phyloP scores from a whole-genome alignment of 1,140 invertebrate genomes.

The Asobara japonica region DNA sequence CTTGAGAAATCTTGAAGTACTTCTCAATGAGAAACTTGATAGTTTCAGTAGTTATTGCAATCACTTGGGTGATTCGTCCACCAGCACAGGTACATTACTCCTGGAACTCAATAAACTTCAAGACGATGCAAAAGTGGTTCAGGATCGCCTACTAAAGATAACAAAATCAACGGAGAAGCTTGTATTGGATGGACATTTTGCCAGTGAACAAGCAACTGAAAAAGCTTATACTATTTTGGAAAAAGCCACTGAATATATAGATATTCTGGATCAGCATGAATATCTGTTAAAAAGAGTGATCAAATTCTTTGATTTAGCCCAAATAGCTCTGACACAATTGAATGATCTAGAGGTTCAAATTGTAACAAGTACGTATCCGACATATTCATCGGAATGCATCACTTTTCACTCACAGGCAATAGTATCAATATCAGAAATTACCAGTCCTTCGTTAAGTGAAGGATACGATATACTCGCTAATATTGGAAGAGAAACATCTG shows the following conservation, averaged over 20 bases:
- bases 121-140: constrained; percentile 78
- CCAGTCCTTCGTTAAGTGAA: constrained; percentile 72
- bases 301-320: constrained; percentile 79
- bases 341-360: constrained; percentile 83
- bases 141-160: constrained; percentile 81
- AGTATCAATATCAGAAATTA: constrained; percentile 74
- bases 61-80: constrained; percentile 75
- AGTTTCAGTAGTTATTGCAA: constrained; percentile 62
- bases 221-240: constrained; percentile 80
- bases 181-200: constrained; percentile 74
- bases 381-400: constrained; percentile 73
- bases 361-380: constrained; percentile 72
- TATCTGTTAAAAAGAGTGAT: constrained; percentile 75
- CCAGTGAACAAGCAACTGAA: constrained; percentile 76
- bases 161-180: constrained; percentile 83
- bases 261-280: constrained; percentile 77
- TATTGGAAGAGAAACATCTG: constrained; percentile 72
- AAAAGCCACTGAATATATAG: constrained; percentile 77
- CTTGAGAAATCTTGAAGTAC: constrained; percentile 74
- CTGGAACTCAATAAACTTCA: constrained; percentile 78
- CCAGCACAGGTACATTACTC: constrained; percentile 75
- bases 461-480: constrained; percentile 80
- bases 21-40: constrained; percentile 66
- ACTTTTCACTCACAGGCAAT: constrained; percentile 74
- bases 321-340: constrained; percentile 77